Percentiles rank a stretch among this genome's conserved stretches.
phyloP scores from a whole-genome alignment of 2,797 vertebrate species.

The Xenopus petersii region DNA sequence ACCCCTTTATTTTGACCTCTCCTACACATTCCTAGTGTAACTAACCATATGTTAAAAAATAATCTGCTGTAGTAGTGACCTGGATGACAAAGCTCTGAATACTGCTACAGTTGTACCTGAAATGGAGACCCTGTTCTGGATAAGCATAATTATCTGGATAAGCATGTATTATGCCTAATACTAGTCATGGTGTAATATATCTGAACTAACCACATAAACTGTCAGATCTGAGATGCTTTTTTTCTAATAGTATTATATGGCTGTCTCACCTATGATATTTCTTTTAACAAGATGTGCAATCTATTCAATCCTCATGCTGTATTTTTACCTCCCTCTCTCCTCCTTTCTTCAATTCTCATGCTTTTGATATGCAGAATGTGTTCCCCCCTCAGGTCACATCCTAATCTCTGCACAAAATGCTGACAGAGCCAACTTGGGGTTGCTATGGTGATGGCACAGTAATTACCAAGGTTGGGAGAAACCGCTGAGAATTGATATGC shows the following conservation, averaged over 20 bases:
- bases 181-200: too few species aligned
- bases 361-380: slow-evolving; percentile 42
- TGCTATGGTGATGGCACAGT: slow-evolving; percentile 59
- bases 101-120: too few species aligned
- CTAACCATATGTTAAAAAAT: too few species aligned
- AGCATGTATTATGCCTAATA: too few species aligned
- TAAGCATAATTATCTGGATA: too few species aligned
- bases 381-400: slow-evolving; percentile 36
- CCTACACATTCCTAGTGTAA: too few species aligned
- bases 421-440: slow-evolving; percentile 60
- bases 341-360: slow-evolving; percentile 6
- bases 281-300: slow-evolving; percentile 17
- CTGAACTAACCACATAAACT: slow-evolving; percentile 5
- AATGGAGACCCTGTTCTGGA: too few species aligned
- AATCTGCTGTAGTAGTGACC: too few species aligned
- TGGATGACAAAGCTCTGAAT: too few species aligned
- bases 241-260: slow-evolving; percentile 3
- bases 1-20: too few species aligned
- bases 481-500: slow-evolving; percentile 36
- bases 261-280: slow-evolving; percentile 13
- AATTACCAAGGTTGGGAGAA: slow-evolving; percentile 54
- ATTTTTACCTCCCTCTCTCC: slow-evolving; percentile 6
- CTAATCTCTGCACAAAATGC: slow-evolving; percentile 50
- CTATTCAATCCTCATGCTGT: not conserved
- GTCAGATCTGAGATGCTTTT: not conserved